Evolutionary conservation across 2,888 invertebrate genomes (phyloP), one percentile per base, ranked within the genome.

Genomic region (Phyllotreta striolata): DNA sequence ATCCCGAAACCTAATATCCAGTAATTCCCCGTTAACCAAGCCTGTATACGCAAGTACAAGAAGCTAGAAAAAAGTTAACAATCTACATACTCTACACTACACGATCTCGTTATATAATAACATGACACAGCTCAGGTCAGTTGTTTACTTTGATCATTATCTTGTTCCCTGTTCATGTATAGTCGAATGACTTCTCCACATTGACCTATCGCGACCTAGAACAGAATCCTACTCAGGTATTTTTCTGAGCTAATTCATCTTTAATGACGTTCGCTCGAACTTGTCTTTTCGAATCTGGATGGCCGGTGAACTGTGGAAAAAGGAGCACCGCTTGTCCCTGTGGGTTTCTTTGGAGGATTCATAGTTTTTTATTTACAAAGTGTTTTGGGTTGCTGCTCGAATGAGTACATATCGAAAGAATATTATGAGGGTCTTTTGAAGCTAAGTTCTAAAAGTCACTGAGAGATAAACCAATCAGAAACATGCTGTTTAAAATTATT

Each of bases 141-240:
- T 51, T 59, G 51, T 59, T 59, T 59, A 43, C 59, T 59, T 59
- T 59, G 59, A 59, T 59, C 59, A 59, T 59, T 59, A 51, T 59
- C 51, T 52, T 13, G 51, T 51, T 40, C 52, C 51, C 43, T 12
- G 39, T 51, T 40, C 52, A 34, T 59, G 38, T 38, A 52, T 14
- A 40, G 47, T 40, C 41, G 51, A 58, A 38, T 58, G 43, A 41
- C 40, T 41, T 41, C 24, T 24, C 51, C 51, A 59, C 14, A 37
- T 59, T 47, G 51, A 59, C 37, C 51, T 24, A 35, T 34, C 9
- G 40, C 24, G 24, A 58, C 41, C 58, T 47, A 34, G 12, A 13
- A 51, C 24, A n/a, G 34, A 34, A 55, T 55, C 34, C 10, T n/a
- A 14, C 44, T 52, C 39, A 52, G 24, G 24, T 39, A 38, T 12